Conservation (phyloP, 1,140 invertebrate genomes). For the Myzus persicae region DNA sequence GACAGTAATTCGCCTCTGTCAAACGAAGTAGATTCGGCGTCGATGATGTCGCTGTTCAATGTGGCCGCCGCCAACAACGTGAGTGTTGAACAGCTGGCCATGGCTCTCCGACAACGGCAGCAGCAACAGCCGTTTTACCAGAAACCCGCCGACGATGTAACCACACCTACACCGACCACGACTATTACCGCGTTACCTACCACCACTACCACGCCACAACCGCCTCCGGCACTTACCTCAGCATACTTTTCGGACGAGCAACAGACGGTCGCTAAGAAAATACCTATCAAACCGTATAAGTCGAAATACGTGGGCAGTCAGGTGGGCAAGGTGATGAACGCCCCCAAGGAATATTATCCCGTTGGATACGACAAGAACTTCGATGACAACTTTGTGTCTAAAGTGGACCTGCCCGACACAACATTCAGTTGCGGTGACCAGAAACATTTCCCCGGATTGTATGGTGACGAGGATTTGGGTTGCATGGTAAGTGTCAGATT, state of each 20-base stretch:
- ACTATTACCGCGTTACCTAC: slow-evolving; percentile 30
- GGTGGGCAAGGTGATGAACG: slow-evolving; percentile 90
- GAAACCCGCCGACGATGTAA: not conserved
- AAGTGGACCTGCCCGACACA: slow-evolving; percentile 84
- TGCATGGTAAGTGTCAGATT: slow-evolving; percentile 78
- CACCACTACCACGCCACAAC: slow-evolving; percentile 60
- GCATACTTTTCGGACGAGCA: slow-evolving; percentile 61
- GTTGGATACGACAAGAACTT: slow-evolving; percentile 87
- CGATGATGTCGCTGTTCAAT: slow-evolving; percentile 63
- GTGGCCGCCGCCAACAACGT: slow-evolving; percentile 75
- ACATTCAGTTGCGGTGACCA: slow-evolving; percentile 87
- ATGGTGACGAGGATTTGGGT: slow-evolving; percentile 87
- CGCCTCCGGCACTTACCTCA: slow-evolving; percentile 61
- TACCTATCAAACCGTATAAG: slow-evolving; percentile 59
- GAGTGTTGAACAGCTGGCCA: slow-evolving; percentile 76
- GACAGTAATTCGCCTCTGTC: slow-evolving; percentile 5
- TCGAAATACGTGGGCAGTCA: slow-evolving; percentile 65
- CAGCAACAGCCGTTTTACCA: not conserved
- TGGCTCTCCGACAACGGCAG: slow-evolving; percentile 73
- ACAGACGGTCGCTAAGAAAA: slow-evolving; percentile 61
- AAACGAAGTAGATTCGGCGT: slow-evolving; percentile 18
- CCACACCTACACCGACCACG: slow-evolving; percentile 64
- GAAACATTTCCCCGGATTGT: slow-evolving; percentile 88
- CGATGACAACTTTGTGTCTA: slow-evolving; percentile 84
- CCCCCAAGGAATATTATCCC: slow-evolving; percentile 86